Base-by-base conservation (phyloP, 2,113 vertebrate species). In the Actinemys pallida region DNA sequence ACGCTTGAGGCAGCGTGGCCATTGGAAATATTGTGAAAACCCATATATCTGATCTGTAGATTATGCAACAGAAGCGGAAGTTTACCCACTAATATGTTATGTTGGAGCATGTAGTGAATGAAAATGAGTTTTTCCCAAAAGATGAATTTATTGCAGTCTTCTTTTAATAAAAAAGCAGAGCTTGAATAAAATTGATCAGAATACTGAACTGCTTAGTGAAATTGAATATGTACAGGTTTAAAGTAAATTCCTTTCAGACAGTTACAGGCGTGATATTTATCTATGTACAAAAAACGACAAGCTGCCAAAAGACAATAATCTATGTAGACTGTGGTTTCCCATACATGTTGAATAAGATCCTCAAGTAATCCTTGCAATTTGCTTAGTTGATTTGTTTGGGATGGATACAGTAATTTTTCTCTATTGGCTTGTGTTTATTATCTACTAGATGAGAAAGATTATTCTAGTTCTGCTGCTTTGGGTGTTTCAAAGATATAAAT, bases 281-380 rank as follows among this genome's bases (percentile, higher is more conserved):
- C 85, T 88, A 13, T 86, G 52, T 49, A 91, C 65, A 94, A 89
- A 83, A 96, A 92, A 53, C 19, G 52, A 29, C 59, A 78, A 22
- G 65, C 72, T 84, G 84, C 49, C 78, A 72, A 94, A 95, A 93
- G 59, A 92, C 10, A 86, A 72, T 84, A 62, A 92, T 88, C 78
- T 86, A 76, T 72, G 92, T 83, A 45, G 57, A 92, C 83, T 13
- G 19, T 0, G 7, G 79, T 94, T 94, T 90, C 53, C 83, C 50
- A 20, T 27, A 47, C 27, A 6, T n/a, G 50, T 47, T 57, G 81
- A 83, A 24, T 89, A 42, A 95, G 81, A 91, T 89, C 50, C 83
- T 87, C 88, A 35, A 91, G 92, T 95, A 95, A 88, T 94, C 57
- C 81, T 65, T 91, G 5, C 90, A 88, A 94, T 92, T 65, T 89